Percentiles rank a stretch among this genome's conserved stretches.
phyloP scores from a whole-genome alignment of 37 sponge, comb jelly and placozoan species.

The Cladorhizidae sp. region DNA sequence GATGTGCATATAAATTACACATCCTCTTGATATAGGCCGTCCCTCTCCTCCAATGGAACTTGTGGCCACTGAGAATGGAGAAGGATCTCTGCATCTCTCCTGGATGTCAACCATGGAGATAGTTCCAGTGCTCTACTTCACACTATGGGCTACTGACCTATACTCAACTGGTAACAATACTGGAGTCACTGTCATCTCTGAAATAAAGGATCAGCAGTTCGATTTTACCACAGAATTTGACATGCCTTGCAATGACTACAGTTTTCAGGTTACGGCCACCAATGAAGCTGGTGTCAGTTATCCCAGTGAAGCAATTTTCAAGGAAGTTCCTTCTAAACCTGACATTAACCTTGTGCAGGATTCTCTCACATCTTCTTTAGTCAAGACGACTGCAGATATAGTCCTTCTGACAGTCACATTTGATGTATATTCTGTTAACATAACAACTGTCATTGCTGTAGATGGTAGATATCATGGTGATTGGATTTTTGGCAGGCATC shows the following conservation, averaged over 20 bases:
- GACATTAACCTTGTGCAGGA: not conserved
- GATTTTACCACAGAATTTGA: not conserved
- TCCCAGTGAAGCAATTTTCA: not conserved
- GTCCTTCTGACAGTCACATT: not conserved
- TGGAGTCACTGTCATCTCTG: not conserved
- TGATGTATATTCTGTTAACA: not conserved
- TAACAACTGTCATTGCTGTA: not conserved
- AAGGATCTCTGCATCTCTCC: not conserved
- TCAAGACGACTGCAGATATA: not conserved
- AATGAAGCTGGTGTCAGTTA: not conserved
- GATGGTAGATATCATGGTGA: not conserved
- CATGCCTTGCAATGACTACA: not conserved
- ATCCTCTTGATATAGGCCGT: not conserved
- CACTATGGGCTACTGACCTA: not conserved
- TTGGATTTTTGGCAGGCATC: not conserved
- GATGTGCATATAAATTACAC: too few relatives aligned
- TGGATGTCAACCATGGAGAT: not conserved
- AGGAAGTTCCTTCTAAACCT: not conserved
- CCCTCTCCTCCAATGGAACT: not conserved
- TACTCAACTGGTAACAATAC: not conserved
- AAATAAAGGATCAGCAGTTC: not conserved
- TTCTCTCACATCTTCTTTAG: not conserved
- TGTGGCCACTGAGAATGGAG: not conserved
- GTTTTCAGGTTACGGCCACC: not conserved
- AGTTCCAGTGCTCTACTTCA: not conserved